phyloP scores from a whole-genome alignment of 2,797 vertebrate species.

The Pelodytes ibericus region DNA sequence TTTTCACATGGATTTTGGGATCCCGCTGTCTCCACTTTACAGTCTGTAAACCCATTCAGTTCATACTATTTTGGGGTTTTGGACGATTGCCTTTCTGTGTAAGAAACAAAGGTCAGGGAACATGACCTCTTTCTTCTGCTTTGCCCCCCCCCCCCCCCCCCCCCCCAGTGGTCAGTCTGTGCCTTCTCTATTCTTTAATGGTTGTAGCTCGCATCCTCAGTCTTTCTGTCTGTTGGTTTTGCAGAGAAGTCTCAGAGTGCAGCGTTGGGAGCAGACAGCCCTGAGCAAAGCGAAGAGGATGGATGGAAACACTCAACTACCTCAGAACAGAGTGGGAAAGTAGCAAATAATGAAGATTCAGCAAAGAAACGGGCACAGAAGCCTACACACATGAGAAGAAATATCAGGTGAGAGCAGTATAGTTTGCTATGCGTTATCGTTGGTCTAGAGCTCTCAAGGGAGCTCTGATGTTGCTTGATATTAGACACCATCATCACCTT shows the following conservation, averaged over 20 bases:
- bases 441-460: background rate
- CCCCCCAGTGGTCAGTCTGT: too few species aligned
- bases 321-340: slow-evolving; percentile 85
- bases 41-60: too few species aligned
- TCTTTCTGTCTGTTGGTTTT: slow-evolving; percentile 35
- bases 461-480: too few species aligned
- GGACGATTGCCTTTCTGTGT: too few species aligned
- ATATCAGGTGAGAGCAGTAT: slow-evolving; percentile 83
- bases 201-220: background rate
- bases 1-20: too few species aligned
- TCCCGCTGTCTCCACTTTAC: too few species aligned
- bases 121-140: too few species aligned
- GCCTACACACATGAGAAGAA: slow-evolving; percentile 93
- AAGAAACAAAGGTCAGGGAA: too few species aligned
- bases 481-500: background rate
- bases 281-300: slow-evolving; percentile 76
- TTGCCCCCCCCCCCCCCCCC: too few species aligned
- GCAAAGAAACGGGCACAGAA: slow-evolving; percentile 92
- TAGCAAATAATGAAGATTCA: slow-evolving; percentile 77
- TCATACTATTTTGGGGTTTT: too few species aligned
- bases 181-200: too few species aligned
- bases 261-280: slow-evolving; percentile 74
- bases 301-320: slow-evolving; percentile 83
- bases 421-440: background rate
- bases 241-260: slow-evolving; percentile 82